phyloP scores from a whole-genome alignment of 2,888 invertebrate genomes.

The Drosophila kuntzei region DNA sequence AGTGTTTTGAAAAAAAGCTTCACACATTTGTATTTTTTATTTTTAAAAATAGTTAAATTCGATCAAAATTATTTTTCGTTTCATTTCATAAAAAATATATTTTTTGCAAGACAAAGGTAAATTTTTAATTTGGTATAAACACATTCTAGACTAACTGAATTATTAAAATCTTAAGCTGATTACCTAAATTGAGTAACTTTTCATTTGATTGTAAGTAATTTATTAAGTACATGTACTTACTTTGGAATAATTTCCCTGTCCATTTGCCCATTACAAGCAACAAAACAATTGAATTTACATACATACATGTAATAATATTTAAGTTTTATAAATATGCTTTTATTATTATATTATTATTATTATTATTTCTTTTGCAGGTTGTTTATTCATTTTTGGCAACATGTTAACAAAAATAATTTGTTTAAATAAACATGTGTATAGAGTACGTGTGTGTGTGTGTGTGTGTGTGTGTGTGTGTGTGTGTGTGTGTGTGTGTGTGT shows the following conservation, averaged over 20 bases:
- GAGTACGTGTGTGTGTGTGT: slow-evolving; percentile 26
- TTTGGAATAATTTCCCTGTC: not conserved
- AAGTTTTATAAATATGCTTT: slow-evolving; percentile 57
- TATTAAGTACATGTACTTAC: not conserved
- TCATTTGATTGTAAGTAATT: not conserved
- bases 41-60: too few species aligned
- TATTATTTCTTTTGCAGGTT: slow-evolving; percentile 45
- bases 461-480: slow-evolving; percentile 10
- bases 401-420: slow-evolving; percentile 73
- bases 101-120: too few species aligned
- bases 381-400: slow-evolving; percentile 63
- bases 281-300: slow-evolving; percentile 4
- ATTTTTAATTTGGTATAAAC: too few species aligned
- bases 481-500: too few species aligned
- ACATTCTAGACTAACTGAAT: too few species aligned
- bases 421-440: slow-evolving; percentile 50
- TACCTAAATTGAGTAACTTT: too few species aligned
- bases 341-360: slow-evolving; percentile 37
- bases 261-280: not conserved
- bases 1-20: too few species aligned
- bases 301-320: slow-evolving; percentile 5
- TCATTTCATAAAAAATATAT: too few species aligned
- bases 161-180: too few species aligned
- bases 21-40: too few species aligned
- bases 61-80: too few species aligned